phyloP scores from a whole-genome alignment of 1,140 invertebrate species.

The Leptinotarsa texana region DNA sequence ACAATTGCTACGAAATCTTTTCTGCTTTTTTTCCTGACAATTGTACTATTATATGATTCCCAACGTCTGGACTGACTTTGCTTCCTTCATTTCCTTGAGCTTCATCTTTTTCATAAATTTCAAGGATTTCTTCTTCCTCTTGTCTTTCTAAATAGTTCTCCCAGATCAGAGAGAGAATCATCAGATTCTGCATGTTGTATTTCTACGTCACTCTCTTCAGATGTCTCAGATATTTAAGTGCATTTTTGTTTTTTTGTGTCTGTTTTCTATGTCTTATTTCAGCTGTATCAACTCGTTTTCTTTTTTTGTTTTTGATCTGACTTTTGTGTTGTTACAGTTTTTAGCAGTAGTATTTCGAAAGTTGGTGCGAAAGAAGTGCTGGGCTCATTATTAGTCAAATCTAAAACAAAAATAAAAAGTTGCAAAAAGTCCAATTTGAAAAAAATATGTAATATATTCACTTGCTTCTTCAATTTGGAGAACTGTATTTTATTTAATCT shows the following conservation, averaged over 20 bases:
- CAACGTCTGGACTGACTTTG: background rate
- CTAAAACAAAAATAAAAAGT: background rate
- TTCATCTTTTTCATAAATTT: background rate
- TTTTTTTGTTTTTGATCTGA: slow-evolving; percentile 10
- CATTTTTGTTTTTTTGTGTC: background rate
- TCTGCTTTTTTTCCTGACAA: background rate
- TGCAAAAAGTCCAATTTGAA: background rate
- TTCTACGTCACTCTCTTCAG: background rate
- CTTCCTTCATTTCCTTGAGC: background rate
- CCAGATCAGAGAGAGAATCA: background rate
- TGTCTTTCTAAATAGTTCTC: background rate
- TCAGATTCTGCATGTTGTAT: slow-evolving; percentile 1
- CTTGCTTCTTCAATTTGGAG: background rate
- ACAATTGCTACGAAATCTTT: slow-evolving; percentile 15
- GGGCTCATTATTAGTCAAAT: slow-evolving; percentile 10
- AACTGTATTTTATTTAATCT: background rate
- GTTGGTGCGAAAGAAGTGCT: background rate
- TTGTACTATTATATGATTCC: too few relatives aligned
- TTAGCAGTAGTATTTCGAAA: background rate
- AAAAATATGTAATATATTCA: background rate
- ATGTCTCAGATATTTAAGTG: too few relatives aligned
- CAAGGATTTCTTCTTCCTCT: background rate
- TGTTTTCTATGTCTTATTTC: background rate
- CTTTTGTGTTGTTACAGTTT: slow-evolving; percentile 14
- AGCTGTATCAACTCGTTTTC: slow-evolving; percentile 11